These are phyloP conservation scores for Tyrannus savana DNA, from an alignment of 2,113 vertebrate genomes.

Conservation along the genomic window DNA sequence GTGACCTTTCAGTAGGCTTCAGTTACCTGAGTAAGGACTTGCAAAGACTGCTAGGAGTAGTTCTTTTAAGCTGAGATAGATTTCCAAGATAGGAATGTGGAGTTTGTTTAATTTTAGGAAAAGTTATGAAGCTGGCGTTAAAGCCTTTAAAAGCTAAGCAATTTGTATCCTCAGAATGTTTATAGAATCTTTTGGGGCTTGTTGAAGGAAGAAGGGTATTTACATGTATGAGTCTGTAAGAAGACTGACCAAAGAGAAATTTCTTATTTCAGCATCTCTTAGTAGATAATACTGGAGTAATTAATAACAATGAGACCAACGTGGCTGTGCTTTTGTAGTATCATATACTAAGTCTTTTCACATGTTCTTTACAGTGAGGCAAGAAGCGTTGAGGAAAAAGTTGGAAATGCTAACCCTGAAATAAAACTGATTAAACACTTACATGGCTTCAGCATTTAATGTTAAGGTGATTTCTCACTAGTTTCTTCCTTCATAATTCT, in stretches of 20 bases:
- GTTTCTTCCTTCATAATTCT: background rate
- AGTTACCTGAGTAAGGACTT: background rate
- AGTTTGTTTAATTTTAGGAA: background rate
- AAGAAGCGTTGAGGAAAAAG: background rate
- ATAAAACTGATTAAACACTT: background rate
- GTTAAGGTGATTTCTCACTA: background rate
- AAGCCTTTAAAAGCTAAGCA: background rate
- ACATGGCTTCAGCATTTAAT: background rate
- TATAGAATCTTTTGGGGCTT: background rate
- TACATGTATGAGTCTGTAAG: background rate
- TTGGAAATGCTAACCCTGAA: background rate
- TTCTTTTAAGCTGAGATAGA: background rate
- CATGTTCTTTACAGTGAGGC: background rate
- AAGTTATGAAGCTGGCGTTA: background rate
- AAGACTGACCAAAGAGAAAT: background rate
- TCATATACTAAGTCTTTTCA: background rate
- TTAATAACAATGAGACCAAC: background rate
- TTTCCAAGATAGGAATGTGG: background rate
- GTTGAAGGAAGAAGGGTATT: background rate
- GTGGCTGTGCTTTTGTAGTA: background rate
- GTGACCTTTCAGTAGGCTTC: background rate
- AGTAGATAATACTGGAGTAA: background rate
- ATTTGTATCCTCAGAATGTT: background rate
- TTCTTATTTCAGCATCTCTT: background rate
- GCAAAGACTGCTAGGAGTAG: background rate